Base-by-base conservation (phyloP, 2,888 invertebrate genomes). In the Sinodicranocentrus sp. region DNA sequence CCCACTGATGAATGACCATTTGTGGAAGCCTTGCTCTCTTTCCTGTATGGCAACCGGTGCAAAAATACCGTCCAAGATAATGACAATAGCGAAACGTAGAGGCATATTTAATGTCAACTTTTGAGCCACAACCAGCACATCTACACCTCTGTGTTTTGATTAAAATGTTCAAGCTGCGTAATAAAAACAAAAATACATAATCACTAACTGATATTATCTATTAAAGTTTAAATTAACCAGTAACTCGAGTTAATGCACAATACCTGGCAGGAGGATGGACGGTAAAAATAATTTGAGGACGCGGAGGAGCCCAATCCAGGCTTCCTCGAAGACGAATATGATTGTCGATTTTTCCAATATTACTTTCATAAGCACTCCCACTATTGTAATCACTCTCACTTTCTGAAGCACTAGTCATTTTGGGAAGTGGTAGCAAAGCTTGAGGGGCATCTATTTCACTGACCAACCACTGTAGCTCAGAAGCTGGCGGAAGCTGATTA, bases 121-220 rank as follows among this genome's bases (percentile, higher is more conserved):
- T 93, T 93, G 95, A 94, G 0, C 96, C 95, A 91, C 96, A 97
- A 2, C 96, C 96, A 54, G 96, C 95, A 91, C 96, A 97, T 28
- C 94, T 92, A 89, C 94, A 94, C 89, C 94, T 94, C 90, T 97
- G 96, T 85, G 93, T 94, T 13, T 92, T 92, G 91, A 96, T 92
- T 43, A 94, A 89, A 73, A 91, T 91, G 89, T 92, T 92, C 54
- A 94, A 92, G 88, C 95, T 95, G 89, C 48, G 89, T 65, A 78
- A 28, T 44, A 25, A 78, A 61, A 3, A 44, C 2, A 33, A 6
- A 28, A 5, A 21, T 25, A 54, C 19, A 39, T 8, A 23, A 59
- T 33, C 19, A 6, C 25, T 19, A 57, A 8, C 8, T 8, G 13
- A 8, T 8, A 39, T 39, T 39, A 39, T 39, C 8, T 39, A 8